Base-by-base conservation (phyloP, 2,113 vertebrate species). In the Pomatorhinus ruficollis region DNA sequence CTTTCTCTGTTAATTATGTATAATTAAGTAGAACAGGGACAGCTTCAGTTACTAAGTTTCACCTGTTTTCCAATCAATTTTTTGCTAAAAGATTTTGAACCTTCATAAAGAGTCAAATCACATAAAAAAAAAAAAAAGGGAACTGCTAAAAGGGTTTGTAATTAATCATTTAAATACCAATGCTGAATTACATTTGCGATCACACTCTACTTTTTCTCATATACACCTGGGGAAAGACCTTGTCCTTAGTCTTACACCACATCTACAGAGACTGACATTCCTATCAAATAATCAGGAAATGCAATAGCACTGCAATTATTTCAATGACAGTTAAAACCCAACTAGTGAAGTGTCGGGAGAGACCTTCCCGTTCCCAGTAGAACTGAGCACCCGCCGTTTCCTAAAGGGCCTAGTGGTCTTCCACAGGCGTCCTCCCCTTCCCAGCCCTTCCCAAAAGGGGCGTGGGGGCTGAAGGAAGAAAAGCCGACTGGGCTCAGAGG, bases 401-500 rank as follows among this genome's bases (percentile, higher is more conserved):
- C 65, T 33, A 15, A 17, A 20, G 50, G 1, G 37, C 69, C 69
- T 4, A 13, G 4, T 0, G 23, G 27, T 39, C 30, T 6, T 19
- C 14, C 49, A 35, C 27, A 42, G 27, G 9, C 23, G 7, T 9
- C 28, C 37, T 45, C 9, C 66, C n/a, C 56, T 27, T 33, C 44
- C 25, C 57, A 37, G 28, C 23, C 17, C 39, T 39, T 39, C 39
- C 13, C 31, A 12, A 13, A 37, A 17, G 6, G 12, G 19, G 8
- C 7, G 44, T 12, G 15, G 33, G 39, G 22, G 17, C 5, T 1
- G 6, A 10, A n/a, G 39, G 47, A 9, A 16, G 15, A 8, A 9
- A 28, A 54, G 9, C n/a, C 1, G 12, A 2, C 16, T 0, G 65
- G 4, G 21, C 27, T 30, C 60, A 2, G 40, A 6, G 39, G 6